A percentile compares a stretch with the other conserved stretches of the same genome.
Evolutionary conservation across 2,888 invertebrate genomes (phyloP).

Genomic region (Penaeus monodon): DNA sequence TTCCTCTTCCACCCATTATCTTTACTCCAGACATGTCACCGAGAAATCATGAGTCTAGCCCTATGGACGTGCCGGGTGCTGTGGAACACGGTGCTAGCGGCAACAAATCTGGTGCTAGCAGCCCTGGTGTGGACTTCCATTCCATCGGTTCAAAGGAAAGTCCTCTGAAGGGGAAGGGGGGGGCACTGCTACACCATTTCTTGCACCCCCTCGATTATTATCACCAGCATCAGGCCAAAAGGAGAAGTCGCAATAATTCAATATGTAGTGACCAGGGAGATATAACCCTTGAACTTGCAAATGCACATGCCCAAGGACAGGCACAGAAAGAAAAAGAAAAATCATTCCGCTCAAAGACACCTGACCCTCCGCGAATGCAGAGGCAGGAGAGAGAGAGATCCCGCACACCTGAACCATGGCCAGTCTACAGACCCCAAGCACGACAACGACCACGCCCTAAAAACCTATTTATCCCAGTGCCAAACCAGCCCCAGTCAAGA

Average conservation of each 20-base stretch:
- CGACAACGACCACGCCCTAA: slow-evolving; percentile 4
- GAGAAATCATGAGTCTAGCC: neutral
- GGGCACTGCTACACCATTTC: slow-evolving; percentile 41
- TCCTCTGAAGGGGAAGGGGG: slow-evolving; percentile 32
- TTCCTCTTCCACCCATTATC: slow-evolving; percentile 50
- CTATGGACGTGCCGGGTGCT: neutral
- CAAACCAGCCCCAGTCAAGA: neutral
- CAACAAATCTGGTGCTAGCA: slow-evolving; percentile 10
- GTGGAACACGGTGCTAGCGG: slow-evolving; percentile 11
- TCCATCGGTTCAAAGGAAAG: neutral
- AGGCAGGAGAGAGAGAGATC: slow-evolving; percentile 17
- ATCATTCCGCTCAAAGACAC: slow-evolving; percentile 31
- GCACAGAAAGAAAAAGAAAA: neutral
- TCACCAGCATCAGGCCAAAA: slow-evolving; percentile 45
- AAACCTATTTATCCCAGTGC: slow-evolving; percentile 17
- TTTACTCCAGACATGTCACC: slow-evolving; percentile 31
- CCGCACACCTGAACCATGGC: slow-evolving; percentile 40
- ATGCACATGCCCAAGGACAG: too few species aligned
- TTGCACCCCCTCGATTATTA: slow-evolving; percentile 58
- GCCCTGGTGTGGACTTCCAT: slow-evolving; percentile 5
- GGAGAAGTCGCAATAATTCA: slow-evolving; percentile 50
- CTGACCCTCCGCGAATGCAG: slow-evolving; percentile 33
- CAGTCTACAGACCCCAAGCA: slow-evolving; percentile 40
- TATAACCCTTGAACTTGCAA: too few species aligned
- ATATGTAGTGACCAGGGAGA: slow-evolving; percentile 23